phyloP scores from a whole-genome alignment of 1,140 invertebrate species.

The Caenorhabditis latens region DNA sequence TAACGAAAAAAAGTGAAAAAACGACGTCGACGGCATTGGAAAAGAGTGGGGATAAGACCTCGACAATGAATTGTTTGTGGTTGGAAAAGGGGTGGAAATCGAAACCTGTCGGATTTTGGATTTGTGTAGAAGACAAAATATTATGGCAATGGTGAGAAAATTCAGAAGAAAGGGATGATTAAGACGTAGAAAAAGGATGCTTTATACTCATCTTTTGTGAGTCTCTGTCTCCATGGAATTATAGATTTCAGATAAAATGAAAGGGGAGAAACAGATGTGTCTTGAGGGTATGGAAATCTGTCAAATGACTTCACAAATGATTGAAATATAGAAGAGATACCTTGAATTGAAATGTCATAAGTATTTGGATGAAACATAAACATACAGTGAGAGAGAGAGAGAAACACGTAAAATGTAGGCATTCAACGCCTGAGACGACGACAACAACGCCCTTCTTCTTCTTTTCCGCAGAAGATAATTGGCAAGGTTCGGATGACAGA shows the following conservation, averaged over 20 bases:
- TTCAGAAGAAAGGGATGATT: background rate
- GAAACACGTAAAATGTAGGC: conserved; percentile 3
- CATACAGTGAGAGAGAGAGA: background rate
- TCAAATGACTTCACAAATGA: no score
- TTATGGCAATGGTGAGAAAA: background rate
- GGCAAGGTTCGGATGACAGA: conserved; percentile 34
- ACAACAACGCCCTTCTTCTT: conserved; percentile 1
- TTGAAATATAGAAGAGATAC: no score
- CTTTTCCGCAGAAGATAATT: conserved; percentile 42
- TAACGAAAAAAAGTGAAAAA: background rate
- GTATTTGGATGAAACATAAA: background rate
- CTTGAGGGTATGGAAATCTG: no score
- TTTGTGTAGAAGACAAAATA: background rate
- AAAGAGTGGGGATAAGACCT: conserved; percentile 25
- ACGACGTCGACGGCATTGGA: no score
- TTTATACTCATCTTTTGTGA: no score
- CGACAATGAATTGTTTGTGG: conserved; percentile 20
- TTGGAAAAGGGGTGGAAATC: background rate
- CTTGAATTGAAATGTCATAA: background rate
- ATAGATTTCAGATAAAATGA: no score
- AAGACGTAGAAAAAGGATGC: no score
- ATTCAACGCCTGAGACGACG: conserved; percentile 1
- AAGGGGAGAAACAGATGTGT: no score
- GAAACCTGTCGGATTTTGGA: conserved; percentile 48
- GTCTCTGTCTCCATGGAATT: no score